A percentile compares a stretch with the other conserved stretches of the same genome.
phyloP scores from a whole-genome alignment of 2,113 vertebrate species.

The Isurus oxyrinchus region DNA sequence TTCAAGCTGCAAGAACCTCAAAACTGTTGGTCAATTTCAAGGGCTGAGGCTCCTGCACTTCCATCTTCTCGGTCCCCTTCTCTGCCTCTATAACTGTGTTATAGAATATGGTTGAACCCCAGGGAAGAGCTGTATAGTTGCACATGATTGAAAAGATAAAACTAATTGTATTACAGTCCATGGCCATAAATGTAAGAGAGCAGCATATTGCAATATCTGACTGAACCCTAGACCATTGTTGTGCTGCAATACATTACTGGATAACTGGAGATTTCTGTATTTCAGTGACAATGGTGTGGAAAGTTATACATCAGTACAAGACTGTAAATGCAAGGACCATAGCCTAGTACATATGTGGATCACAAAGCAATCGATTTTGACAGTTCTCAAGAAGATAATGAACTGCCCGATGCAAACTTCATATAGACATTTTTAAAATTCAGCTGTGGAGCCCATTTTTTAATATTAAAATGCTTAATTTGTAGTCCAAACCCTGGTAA shows the following conservation, averaged over 20 bases:
- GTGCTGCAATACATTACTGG: not conserved
- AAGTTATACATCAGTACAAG: not conserved
- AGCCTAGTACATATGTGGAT: not conserved
- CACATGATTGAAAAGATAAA: not conserved
- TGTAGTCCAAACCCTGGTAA: not conserved
- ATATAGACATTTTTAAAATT: not conserved
- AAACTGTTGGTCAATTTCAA: too few relatives aligned
- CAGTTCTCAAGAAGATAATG: not conserved
- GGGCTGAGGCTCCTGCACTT: too few relatives aligned
- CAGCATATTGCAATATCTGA: not conserved
- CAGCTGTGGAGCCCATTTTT: not conserved
- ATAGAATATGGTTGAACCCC: not conserved
- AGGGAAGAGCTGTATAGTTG: not conserved
- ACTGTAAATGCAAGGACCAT: not conserved
- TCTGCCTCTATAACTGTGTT: not conserved
- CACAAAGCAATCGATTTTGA: not conserved
- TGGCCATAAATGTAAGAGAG: not conserved
- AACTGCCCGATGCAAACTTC: not conserved
- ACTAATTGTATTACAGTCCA: not conserved
- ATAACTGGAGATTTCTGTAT: not conserved
- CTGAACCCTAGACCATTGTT: not conserved
- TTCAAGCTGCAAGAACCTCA: too few relatives aligned
- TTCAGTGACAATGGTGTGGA: not conserved
- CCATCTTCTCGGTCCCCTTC: too few relatives aligned
- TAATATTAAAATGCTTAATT: not conserved